These are phyloP conservation scores for Aptenodytes patagonicus DNA, from an alignment of 2,113 vertebrate genomes.

Conservation along the genomic window DNA sequence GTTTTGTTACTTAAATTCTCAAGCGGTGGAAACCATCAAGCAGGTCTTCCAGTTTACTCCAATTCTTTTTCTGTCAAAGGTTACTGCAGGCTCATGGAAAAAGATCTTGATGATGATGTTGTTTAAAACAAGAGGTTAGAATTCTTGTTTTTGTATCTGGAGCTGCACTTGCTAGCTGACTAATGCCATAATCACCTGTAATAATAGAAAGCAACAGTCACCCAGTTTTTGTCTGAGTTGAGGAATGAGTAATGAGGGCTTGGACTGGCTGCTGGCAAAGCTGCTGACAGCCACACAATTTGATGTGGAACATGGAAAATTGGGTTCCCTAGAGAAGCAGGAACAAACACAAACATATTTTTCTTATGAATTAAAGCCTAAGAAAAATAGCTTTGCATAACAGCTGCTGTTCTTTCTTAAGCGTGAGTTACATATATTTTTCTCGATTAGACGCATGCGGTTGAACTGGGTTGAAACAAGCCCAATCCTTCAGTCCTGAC, in stretches of 20 bases:
- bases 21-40: neutral
- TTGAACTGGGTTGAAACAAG: neutral
- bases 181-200: neutral
- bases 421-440: neutral
- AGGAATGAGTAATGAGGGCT: conserved; percentile 4
- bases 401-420: neutral
- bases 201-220: neutral
- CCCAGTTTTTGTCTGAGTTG: neutral
- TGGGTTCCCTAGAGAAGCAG: neutral
- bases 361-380: neutral
- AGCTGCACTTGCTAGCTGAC: neutral
- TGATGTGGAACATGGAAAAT: neutral
- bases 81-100: neutral
- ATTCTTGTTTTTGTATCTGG: neutral
- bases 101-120: neutral
- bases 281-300: neutral
- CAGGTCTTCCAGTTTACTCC: neutral
- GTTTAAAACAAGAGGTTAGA: neutral
- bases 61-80: neutral
- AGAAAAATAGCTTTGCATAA: conserved; percentile 14
- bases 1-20: neutral
- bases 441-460: neutral
- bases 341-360: neutral
- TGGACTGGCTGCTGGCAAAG: conserved; percentile 25
- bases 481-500: neutral